phyloP scores from a whole-genome alignment of 2,797 vertebrate species.

The Myiotriccus ornatus region DNA sequence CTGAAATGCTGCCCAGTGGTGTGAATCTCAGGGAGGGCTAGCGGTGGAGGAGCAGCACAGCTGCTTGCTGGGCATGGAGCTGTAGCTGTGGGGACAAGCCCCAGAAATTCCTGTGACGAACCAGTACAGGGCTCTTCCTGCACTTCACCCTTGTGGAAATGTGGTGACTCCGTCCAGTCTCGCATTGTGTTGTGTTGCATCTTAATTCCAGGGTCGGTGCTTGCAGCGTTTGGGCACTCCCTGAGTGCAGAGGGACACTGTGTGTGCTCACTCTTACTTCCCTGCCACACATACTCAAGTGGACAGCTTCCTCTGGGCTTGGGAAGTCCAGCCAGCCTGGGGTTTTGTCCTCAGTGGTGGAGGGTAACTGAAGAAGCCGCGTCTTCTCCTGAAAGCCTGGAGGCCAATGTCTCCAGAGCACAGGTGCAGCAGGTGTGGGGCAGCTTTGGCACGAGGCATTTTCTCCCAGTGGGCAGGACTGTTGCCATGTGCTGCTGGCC shows the following conservation, averaged over 20 bases:
- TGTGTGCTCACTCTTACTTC: background rate
- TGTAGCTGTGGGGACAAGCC: background rate
- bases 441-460: background rate
- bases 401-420: background rate
- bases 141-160: background rate
- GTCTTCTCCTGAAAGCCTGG: background rate
- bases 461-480: background rate
- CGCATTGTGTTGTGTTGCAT: rapidly evolving
- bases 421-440: rapidly evolving
- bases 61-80: background rate
- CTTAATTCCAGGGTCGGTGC: background rate
- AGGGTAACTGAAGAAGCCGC: background rate
- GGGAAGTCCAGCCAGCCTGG: background rate
- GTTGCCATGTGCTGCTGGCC: background rate
- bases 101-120: background rate
- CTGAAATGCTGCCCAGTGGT: background rate
- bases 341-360: background rate
- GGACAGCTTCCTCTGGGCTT: background rate
- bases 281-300: background rate
- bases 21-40: background rate
- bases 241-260: background rate
- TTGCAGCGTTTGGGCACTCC: background rate
- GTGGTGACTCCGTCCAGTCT: background rate
- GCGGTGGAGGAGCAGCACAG: rapidly evolving
- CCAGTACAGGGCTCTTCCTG: background rate